Base-by-base conservation (phyloP, 2,797 vertebrate species). In the Heliangelus exortis region DNA sequence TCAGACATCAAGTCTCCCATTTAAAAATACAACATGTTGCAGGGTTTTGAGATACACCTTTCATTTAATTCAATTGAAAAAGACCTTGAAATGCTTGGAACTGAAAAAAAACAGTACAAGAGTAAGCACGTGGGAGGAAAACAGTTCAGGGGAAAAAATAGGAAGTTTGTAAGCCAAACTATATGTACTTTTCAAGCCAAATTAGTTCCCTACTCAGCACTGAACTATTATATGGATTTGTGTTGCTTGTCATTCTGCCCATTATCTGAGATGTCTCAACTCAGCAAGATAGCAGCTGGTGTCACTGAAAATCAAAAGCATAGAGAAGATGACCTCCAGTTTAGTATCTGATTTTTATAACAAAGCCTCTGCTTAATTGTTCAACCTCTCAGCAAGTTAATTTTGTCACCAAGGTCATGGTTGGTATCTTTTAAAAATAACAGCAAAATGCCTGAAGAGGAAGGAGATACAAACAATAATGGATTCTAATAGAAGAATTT, bases 201-300 rank as follows among this genome's bases (percentile, higher is more conserved):
- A 74, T 58, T 28, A 93, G 74, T 36, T 80, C 91, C n/a, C 81
- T 84, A 83, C 34, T 77, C 63, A 65, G 63, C 92, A 93, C 75
- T 84, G 58, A 90, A 61, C 48, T 67, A 62, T 28, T 82, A 58
- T 29, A 66, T 54, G 67, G 47, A 88, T 94, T 91, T 86, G 58
- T 63, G 84, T 43, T 78, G 62, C 87, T 89, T 91, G 91, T 84
- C 87, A 91, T 81, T 33, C 54, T 69, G 33, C 79, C 74, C 53
- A 51, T 92, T 86, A 86, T 65, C 71, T 58, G 21, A 90, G 63
- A 89, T 84, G 54, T 77, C 88, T 91, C 87, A 82, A 73, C 69
- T 96, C 94, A 91, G 90, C 90, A 92, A 95, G 82, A 91, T 2
- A 92, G 86, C 84, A 94, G 77, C 76, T 93, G 84, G 57, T 93